Percentiles rank a stretch among this genome's conserved stretches.
Conservation (phyloP, 1,140 invertebrate genomes). For the Dreissena polymorpha region DNA sequence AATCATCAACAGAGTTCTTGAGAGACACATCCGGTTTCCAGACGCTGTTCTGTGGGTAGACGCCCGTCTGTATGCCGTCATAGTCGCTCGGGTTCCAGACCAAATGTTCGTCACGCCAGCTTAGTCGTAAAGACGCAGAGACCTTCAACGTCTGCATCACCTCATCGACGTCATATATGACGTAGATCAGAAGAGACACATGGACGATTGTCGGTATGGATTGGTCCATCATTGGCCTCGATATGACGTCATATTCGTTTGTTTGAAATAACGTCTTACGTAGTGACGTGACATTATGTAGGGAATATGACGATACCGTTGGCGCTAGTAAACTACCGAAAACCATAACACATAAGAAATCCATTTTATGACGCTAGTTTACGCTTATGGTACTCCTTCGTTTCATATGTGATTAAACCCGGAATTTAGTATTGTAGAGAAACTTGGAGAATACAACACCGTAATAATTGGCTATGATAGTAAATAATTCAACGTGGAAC, state of each 20-base stretch:
- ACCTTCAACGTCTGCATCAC: neutral
- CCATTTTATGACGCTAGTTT: too few relatives aligned
- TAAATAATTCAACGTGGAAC: too few relatives aligned
- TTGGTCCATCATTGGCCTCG: slow-evolving; percentile 9
- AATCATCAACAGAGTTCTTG: neutral
- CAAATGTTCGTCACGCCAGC: neutral
- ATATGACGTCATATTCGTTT: slow-evolving; percentile 2
- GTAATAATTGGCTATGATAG: too few relatives aligned
- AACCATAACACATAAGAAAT: too few relatives aligned
- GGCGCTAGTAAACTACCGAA: too few relatives aligned
- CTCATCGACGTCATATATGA: neutral
- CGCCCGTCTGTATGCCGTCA: neutral
- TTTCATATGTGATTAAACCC: too few relatives aligned
- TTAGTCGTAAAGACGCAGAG: neutral
- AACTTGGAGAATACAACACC: too few relatives aligned
- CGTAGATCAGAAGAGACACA: neutral
- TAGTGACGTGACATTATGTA: slow-evolving; percentile 1
- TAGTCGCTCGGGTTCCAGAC: neutral
- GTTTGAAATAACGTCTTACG: neutral
- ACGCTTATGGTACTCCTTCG: too few relatives aligned
- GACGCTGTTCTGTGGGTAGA: slow-evolving; percentile 27
- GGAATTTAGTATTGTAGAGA: too few relatives aligned
- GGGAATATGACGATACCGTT: neutral
- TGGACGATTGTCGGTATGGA: neutral
- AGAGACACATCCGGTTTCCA: slow-evolving; percentile 31